phyloP scores from a whole-genome alignment of 2,113 vertebrate species.

The Empidonax traillii region DNA sequence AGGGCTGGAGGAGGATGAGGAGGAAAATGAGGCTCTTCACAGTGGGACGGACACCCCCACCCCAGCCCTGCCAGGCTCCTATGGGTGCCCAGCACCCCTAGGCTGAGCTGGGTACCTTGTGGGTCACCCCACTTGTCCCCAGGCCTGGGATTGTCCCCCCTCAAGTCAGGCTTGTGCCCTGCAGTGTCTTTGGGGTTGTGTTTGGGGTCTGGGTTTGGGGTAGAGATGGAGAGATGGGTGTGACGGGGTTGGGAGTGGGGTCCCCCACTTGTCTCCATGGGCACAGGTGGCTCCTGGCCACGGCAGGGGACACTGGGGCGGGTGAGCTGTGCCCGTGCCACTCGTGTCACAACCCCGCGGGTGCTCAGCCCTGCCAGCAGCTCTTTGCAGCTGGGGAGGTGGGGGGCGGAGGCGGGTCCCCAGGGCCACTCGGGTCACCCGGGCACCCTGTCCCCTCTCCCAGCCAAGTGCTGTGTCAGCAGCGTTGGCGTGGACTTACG shows the following conservation, averaged over 20 bases:
- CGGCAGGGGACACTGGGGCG: fast-evolving
- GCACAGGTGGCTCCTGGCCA: not conserved
- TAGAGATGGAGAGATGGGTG: fast-evolving
- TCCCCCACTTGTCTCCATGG: fast-evolving
- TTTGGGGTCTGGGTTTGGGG: not conserved
- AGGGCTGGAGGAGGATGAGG: not conserved
- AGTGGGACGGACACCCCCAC: fast-evolving
- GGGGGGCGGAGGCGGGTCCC: not conserved
- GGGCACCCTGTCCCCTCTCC: not conserved
- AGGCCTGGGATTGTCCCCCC: not conserved
- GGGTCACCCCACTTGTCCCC: not conserved
- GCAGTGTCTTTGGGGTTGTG: fast-evolving
- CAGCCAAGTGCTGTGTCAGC: conserved; percentile 57
- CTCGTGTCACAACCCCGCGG: not conserved
- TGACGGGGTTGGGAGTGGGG: fast-evolving
- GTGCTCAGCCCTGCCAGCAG: not conserved
- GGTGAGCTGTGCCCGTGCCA: not conserved
- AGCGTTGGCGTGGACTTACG: conserved; percentile 41
- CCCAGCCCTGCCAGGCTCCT: fast-evolving
- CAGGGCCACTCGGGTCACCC: conserved; percentile 8
- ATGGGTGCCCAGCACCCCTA: not conserved
- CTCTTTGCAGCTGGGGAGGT: not conserved
- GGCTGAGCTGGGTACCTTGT: fast-evolving
- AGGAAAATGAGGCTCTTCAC: fast-evolving
- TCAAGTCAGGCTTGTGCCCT: not conserved